Percentiles rank a stretch among this genome's conserved stretches.
phyloP scores from a whole-genome alignment of 2,888 invertebrate species.

The Poecilobothrus nobilitatus region DNA sequence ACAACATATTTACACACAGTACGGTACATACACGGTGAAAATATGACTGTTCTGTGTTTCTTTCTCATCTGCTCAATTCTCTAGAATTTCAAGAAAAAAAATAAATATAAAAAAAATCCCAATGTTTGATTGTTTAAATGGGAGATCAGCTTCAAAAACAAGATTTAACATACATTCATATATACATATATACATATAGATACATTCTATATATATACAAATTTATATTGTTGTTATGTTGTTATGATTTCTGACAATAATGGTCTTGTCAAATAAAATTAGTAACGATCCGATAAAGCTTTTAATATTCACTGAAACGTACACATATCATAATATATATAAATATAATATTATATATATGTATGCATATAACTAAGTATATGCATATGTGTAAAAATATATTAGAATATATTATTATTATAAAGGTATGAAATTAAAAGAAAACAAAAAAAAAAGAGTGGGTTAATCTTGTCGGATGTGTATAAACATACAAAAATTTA shows the following conservation, averaged over 20 bases:
- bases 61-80: too few relatives aligned
- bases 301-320: constrained; percentile 18
- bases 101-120: neutral
- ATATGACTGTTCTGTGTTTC: too few relatives aligned
- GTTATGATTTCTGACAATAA: constrained; percentile 16
- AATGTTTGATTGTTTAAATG: too few relatives aligned
- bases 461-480: neutral
- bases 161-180: too few relatives aligned
- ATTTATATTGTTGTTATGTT: neutral
- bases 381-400: too few relatives aligned
- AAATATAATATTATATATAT: too few relatives aligned
- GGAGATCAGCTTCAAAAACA: too few relatives aligned
- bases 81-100: neutral
- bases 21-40: too few relatives aligned
- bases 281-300: constrained; percentile 19
- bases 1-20: neutral
- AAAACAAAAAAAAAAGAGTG: neutral
- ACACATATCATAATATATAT: neutral
- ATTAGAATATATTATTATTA: too few relatives aligned
- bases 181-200: neutral
- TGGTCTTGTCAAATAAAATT: constrained; percentile 18
- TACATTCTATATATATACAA: neutral
- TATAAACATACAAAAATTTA: too few relatives aligned
- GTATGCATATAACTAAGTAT: too few relatives aligned
- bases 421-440: neutral